Evolutionary conservation across 2,113 vertebrate species (phyloP).

Genomic region (Dicaeum eximium): DNA sequence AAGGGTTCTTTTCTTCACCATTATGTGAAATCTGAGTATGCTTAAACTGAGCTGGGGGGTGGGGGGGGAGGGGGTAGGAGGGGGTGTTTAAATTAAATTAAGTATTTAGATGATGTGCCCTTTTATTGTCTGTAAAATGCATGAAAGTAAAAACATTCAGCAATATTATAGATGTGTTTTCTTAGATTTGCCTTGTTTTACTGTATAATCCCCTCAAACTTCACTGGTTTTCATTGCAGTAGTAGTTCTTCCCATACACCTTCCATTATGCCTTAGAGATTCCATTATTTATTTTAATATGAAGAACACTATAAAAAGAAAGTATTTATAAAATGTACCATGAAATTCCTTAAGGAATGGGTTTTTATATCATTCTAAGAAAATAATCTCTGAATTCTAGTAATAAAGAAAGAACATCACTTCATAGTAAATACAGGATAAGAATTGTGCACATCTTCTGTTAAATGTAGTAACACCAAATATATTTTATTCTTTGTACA

Average conservation of each 20-base stretch:
- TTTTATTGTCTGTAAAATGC: conserved; percentile 27
- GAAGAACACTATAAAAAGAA: neutral
- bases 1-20: conserved; percentile 39
- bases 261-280: neutral
- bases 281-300: neutral
- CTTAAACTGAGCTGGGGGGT: neutral
- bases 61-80: rapidly evolving
- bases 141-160: conserved; percentile 33
- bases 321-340: neutral
- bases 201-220: neutral
- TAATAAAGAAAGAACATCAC: neutral
- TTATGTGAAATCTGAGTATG: conserved; percentile 14
- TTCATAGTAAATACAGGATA: conserved; percentile 4
- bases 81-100: neutral
- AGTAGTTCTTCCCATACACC: neutral
- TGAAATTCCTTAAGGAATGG: neutral
- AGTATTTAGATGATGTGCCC: neutral
- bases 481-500: conserved; percentile 4
- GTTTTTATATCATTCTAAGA: neutral
- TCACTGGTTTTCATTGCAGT: neutral
- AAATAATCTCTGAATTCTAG: conserved; percentile 2
- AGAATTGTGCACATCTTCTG: neutral
- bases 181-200: neutral
- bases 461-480: neutral
- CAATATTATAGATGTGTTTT: neutral